phyloP scores from a whole-genome alignment of 1,140 invertebrate species.

The Ceratoteleas bidentatus region DNA sequence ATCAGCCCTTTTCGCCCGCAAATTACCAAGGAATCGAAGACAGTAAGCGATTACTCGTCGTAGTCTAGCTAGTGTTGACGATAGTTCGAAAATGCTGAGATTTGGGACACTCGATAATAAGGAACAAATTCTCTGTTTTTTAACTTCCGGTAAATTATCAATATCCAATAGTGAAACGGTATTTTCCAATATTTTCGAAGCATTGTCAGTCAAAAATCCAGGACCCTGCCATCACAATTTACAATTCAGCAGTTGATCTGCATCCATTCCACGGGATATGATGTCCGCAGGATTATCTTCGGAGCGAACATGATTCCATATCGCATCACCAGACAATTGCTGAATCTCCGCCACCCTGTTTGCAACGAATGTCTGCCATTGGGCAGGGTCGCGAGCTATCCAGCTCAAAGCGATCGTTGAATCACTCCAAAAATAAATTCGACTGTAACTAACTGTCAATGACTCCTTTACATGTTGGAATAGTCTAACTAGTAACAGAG shows the following conservation, averaged over 20 bases:
- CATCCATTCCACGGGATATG: slow-evolving; percentile 1
- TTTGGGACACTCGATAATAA: not conserved
- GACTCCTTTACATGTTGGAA: not conserved
- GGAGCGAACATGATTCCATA: slow-evolving; percentile 1
- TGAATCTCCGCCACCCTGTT: slow-evolving; percentile 58
- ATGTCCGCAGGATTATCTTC: slow-evolving; percentile 15
- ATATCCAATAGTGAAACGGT: not conserved
- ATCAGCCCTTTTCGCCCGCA: not conserved
- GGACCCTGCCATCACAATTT: slow-evolving; percentile 19
- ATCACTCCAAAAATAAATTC: slow-evolving; percentile 58
- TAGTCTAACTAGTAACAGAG: slow-evolving; percentile 47
- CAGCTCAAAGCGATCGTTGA: slow-evolving; percentile 58
- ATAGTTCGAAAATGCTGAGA: slow-evolving; percentile 3
- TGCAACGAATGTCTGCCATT: slow-evolving; percentile 54
- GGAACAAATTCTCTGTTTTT: not conserved
- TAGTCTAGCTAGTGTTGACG: slow-evolving; percentile 1
- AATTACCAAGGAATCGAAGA: not conserved
- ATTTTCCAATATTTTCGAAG: not conserved
- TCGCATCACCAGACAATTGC: not conserved
- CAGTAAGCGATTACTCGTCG: slow-evolving; percentile 7
- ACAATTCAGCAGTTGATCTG: not conserved
- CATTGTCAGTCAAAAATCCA: not conserved
- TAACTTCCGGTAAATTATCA: slow-evolving; percentile 5
- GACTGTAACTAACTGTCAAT: slow-evolving; percentile 1
- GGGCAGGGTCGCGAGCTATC: slow-evolving; percentile 33